Base-by-base conservation (phyloP, 2,113 vertebrate genomes). In the Thinocorus orbignyianus region DNA sequence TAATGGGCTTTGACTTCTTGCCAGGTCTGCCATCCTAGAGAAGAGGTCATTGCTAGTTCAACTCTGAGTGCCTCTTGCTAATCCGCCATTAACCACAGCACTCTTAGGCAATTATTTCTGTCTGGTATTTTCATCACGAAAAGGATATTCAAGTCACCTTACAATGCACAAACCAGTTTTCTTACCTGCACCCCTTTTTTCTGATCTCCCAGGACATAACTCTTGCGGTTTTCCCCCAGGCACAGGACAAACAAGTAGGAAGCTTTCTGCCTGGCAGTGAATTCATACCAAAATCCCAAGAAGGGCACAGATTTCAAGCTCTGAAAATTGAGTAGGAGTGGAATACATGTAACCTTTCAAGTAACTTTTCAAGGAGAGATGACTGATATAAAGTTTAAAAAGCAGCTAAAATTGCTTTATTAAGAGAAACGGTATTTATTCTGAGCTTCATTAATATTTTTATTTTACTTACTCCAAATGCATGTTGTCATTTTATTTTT, bases 1-100 rank as follows among this genome's bases (percentile, higher is more conserved):
- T 88, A 92, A 96, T 82, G 81, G 73, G 77, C 89, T 95, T 92
- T 97, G 97, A 93, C 88, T 92, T 94, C 94, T 92, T 92, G 94
- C 96, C 94, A 97, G 73, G 55, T 94, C 73, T 97, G 97, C 96
- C 96, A 96, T 82, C 80, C 88, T 37, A 31, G 54, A 92, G 74
- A 92, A 62, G 6, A 89, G 89, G 81, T 94, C 68, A 73, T 31
- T 77, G 37, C 62, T 90, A 46, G 92, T 86, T 92, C 91, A 91
- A 2, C 20, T 66, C 65, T 92, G 90, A 95, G 93, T 97, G 95
- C 79, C 92, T 96, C 93, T 95, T n/a, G 64, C 78, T 88, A 60
- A 94, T 92, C 92, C 55, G 52, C 82, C 62, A 49, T 88, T 92
- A 49, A 33, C 86, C 65, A 82, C 83, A 69, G 90, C 72, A 28